Conservation (phyloP, 2,888 invertebrate species). For the Pterostichus niger region DNA sequence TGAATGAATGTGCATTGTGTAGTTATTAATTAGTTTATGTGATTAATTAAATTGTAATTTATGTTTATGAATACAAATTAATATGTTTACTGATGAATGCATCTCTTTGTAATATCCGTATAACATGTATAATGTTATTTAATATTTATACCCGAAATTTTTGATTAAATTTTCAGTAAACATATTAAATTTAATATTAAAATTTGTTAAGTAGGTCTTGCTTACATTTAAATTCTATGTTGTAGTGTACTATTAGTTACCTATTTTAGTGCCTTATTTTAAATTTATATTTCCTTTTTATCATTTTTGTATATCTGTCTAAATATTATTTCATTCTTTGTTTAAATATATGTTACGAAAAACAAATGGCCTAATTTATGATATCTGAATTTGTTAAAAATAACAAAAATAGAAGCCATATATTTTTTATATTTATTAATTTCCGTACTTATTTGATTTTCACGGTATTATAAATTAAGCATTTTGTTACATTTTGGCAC, state of each 20-base stretch:
- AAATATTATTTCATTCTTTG: conserved; percentile 29
- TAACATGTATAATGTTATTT: conserved; percentile 6
- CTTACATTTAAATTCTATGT: conserved; percentile 34
- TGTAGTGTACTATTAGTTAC: conserved; percentile 38
- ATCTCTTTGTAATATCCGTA: not conserved
- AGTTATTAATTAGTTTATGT: conserved; percentile 52
- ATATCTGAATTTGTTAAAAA: conserved; percentile 19
- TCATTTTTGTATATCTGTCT: conserved; percentile 22
- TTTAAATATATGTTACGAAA: conserved; percentile 11
- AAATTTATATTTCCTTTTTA: conserved; percentile 24
- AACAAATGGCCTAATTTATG: conserved; percentile 54
- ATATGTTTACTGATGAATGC: conserved; percentile 48
- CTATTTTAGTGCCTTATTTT: conserved; percentile 52
- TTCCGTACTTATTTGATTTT: conserved; percentile 45
- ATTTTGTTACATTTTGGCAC: conserved; percentile 43
- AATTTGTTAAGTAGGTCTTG: conserved; percentile 43
- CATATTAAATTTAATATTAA: conserved; percentile 26
- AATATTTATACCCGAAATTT: not conserved
- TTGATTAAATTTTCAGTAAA: not conserved
- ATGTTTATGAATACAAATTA: conserved; percentile 49
- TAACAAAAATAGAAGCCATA: conserved; percentile 32
- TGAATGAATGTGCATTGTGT: conserved; percentile 57
- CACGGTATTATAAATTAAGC: conserved; percentile 57
- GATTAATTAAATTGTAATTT: conserved; percentile 53
- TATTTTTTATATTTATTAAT: conserved; percentile 25